Evolutionary conservation across 2,113 vertebrate genomes (phyloP).

Genomic region (Todiramphus saurophagus): DNA sequence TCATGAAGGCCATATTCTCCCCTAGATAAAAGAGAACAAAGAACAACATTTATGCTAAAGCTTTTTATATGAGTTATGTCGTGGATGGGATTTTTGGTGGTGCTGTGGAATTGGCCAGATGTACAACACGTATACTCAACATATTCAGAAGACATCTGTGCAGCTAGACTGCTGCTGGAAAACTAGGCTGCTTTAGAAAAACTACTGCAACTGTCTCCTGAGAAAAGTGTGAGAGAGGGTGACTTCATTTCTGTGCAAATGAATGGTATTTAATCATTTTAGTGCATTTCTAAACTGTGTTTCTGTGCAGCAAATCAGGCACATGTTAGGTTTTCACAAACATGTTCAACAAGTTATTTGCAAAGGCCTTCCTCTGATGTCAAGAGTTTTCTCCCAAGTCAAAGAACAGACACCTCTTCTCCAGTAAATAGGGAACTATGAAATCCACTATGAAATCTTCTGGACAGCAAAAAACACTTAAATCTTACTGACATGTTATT

Average conservation of each 20-base stretch:
- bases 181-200: neutral
- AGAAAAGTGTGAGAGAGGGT: neutral
- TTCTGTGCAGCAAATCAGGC: neutral
- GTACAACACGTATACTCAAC: neutral
- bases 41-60: neutral
- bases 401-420: neutral
- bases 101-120: neutral
- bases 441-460: neutral
- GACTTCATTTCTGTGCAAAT: neutral
- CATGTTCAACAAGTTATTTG: neutral
- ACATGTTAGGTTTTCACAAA: neutral
- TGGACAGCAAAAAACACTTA: neutral
- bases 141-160: neutral
- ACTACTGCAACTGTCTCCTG: neutral
- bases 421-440: neutral
- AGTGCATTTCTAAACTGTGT: neutral
- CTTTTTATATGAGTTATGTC: neutral
- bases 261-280: neutral
- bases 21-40: slow-evolving; percentile 62
- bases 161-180: neutral
- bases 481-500: neutral
- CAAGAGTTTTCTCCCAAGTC: neutral
- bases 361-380: neutral
- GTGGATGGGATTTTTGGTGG: neutral
- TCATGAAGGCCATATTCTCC: slow-evolving; percentile 87